Conservation (phyloP, 1,140 invertebrate genomes). For the Eurosta solidaginis region DNA sequence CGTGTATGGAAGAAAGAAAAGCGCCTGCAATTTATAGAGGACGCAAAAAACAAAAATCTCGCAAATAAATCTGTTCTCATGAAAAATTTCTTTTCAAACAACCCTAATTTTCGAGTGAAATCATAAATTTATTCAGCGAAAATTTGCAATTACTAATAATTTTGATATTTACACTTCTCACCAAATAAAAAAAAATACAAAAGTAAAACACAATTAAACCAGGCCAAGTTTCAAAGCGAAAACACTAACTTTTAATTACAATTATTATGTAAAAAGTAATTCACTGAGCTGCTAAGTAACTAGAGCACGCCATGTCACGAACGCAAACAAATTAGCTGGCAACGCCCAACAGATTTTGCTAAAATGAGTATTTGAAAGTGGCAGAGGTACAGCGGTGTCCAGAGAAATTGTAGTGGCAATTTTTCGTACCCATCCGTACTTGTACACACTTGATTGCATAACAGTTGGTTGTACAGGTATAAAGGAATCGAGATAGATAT, state of each 20-base stretch:
- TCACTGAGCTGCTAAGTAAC: conserved; percentile 10
- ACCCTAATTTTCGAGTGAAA: no score
- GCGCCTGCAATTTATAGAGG: no score
- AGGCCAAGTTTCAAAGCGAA: conserved; percentile 3
- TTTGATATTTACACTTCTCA: not conserved
- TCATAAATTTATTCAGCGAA: no score
- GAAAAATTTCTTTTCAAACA: no score
- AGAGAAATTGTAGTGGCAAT: no score
- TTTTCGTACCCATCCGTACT: no score
- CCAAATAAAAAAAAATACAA: not conserved
- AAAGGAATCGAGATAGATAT: no score
- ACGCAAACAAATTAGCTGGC: conserved; percentile 3
- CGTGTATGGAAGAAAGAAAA: no score
- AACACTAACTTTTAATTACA: conserved; percentile 7
- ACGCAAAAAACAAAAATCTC: no score
- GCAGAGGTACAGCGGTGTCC: not conserved
- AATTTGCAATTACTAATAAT: not conserved
- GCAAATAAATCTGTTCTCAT: no score
- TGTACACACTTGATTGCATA: no score
- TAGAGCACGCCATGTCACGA: not conserved
- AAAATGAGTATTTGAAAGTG: not conserved
- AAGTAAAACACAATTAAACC: not conserved
- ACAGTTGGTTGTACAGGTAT: no score
- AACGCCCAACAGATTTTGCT: not conserved
- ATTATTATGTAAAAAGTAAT: conserved; percentile 9